A percentile compares a stretch with the other conserved stretches of the same genome.
Evolutionary conservation across 2,797 vertebrate species (phyloP).

Genomic region (Tarsius wallacei): DNA sequence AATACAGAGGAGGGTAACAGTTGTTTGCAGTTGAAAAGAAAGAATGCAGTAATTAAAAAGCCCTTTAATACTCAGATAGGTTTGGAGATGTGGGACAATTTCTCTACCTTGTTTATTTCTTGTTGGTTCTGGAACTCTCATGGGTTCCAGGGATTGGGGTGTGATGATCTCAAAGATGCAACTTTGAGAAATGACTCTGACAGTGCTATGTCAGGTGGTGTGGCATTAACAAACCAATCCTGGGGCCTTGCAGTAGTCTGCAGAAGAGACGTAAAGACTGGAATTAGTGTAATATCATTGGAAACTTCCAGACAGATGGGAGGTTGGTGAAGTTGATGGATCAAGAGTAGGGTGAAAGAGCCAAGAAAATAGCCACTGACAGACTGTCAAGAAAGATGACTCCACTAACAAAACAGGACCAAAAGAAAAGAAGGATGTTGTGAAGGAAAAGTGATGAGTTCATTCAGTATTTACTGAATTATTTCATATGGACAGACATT

Average conservation of each 20-base stretch:
- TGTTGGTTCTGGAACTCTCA: background rate
- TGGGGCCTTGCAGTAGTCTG: background rate
- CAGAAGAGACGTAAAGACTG: background rate
- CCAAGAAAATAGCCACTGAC: background rate
- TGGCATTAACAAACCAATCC: background rate
- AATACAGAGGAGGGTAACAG: background rate
- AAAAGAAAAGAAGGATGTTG: background rate
- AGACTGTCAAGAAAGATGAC: background rate
- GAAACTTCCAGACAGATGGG: background rate
- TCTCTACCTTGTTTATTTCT: background rate
- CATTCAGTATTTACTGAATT: background rate
- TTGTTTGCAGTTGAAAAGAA: background rate
- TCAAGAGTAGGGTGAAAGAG: background rate
- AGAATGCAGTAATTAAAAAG: background rate
- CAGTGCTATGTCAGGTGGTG: background rate
- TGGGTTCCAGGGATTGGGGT: background rate
- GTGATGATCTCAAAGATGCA: background rate
- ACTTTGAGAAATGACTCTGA: background rate
- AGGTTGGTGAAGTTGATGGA: background rate
- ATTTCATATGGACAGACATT: background rate
- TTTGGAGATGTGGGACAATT: background rate
- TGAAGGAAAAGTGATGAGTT: background rate
- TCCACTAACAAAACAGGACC: background rate
- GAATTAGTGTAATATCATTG: background rate
- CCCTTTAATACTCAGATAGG: background rate